Conservation (phyloP, 2,888 invertebrate genomes). For the Ochlodes sylvanus region DNA sequence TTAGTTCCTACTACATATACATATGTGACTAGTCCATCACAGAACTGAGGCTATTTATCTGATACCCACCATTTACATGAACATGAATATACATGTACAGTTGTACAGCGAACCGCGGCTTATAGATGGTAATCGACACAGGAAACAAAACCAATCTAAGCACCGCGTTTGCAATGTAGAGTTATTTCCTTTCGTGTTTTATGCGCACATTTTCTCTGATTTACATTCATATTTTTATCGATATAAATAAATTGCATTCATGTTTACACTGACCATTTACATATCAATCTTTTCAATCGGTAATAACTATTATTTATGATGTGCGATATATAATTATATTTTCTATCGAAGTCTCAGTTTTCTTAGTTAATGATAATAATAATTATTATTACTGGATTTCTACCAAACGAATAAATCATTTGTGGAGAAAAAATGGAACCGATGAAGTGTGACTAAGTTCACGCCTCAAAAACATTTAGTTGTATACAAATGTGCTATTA, state of each 20-base stretch:
- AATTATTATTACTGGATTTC: not conserved
- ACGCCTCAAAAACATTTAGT: not conserved
- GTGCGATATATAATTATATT: not conserved
- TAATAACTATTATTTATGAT: conserved; percentile 4
- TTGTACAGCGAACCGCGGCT: not conserved
- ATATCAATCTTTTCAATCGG: conserved; percentile 13
- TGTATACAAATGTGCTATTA: not conserved
- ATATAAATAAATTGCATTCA: conserved; percentile 25
- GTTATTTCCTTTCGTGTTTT: conserved; percentile 25
- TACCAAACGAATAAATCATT: not conserved
- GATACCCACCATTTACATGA: not conserved
- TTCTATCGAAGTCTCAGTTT: not conserved
- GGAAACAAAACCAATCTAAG: conserved; percentile 23
- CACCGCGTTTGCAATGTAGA: conserved; percentile 23
- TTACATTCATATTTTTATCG: conserved; percentile 23
- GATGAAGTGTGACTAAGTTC: not conserved
- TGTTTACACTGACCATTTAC: conserved; percentile 16
- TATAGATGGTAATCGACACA: conserved; percentile 11
- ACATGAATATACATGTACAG: conserved; percentile 2
- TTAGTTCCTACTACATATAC: too few relatives aligned
- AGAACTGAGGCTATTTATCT: not conserved
- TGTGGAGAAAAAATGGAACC: not conserved
- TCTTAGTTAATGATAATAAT: not conserved
- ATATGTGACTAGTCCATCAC: not conserved
- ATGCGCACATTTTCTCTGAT: conserved; percentile 23